These are phyloP conservation scores for Epirrita christyi DNA, from an alignment of 2,888 invertebrate genomes.

Conservation along the genomic window DNA sequence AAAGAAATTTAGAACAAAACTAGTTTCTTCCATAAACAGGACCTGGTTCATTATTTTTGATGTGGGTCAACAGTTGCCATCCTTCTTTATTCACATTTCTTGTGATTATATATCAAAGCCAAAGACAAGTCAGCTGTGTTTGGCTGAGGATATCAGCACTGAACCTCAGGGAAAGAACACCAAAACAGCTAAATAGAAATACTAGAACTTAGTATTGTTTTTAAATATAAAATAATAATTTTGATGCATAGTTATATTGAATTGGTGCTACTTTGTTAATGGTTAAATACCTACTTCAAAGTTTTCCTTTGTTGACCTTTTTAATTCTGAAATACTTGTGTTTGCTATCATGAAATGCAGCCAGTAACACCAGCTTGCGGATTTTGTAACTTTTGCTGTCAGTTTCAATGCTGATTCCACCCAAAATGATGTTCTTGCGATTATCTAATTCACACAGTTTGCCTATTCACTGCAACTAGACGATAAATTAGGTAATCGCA, in stretches of 20 bases:
- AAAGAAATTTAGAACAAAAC: no score
- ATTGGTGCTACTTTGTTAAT: conserved; percentile 67
- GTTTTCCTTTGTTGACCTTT: neutral
- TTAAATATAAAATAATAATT: conserved; percentile 8
- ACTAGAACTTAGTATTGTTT: conserved; percentile 25
- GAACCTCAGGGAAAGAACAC: conserved; percentile 34
- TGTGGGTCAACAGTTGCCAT: no score
- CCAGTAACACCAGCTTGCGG: no score
- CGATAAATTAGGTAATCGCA: no score
- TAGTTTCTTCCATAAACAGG: no score
- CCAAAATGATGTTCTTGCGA: no score
- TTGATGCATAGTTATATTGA: conserved; percentile 44
- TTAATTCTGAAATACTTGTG: neutral
- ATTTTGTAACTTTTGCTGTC: no score
- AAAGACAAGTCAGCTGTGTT: conserved; percentile 50
- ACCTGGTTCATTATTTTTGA: no score
- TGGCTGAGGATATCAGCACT: conserved; percentile 31
- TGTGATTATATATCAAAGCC: conserved; percentile 55
- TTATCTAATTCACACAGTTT: no score
- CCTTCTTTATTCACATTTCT: conserved; percentile 55
- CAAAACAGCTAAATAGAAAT: conserved; percentile 30
- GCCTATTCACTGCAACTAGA: no score
- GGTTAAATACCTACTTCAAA: neutral
- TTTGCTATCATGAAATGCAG: neutral
- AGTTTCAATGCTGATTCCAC: no score